These are phyloP conservation scores for Cephus spinipes DNA, from an alignment of 2,888 invertebrate genomes.

Conservation along the genomic window DNA sequence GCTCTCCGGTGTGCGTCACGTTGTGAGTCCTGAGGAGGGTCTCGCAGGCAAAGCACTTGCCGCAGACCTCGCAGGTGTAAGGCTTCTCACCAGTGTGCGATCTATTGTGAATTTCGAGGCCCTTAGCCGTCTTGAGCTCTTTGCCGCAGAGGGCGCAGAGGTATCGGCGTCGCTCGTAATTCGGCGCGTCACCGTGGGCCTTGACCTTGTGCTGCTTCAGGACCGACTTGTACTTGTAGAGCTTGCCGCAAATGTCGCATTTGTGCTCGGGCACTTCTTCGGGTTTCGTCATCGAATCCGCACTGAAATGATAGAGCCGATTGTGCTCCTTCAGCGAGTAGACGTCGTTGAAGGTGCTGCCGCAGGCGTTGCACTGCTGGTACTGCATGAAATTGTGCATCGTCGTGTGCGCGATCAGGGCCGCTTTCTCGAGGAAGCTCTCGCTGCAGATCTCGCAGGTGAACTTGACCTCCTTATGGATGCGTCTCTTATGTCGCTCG, in stretches of 20 bases:
- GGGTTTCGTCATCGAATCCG: slow-evolving; percentile 6
- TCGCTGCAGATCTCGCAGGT: slow-evolving; percentile 50
- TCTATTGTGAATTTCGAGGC: slow-evolving; percentile 55
- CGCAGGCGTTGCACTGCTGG: slow-evolving; percentile 49
- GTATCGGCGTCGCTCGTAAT: slow-evolving; percentile 47
- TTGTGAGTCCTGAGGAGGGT: slow-evolving; percentile 69
- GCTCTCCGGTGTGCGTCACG: slow-evolving; percentile 70
- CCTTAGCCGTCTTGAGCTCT: slow-evolving; percentile 55
- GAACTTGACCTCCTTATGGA: slow-evolving; percentile 37
- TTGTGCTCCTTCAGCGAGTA: slow-evolving; percentile 49
- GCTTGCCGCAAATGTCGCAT: slow-evolving; percentile 45
- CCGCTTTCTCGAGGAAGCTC: slow-evolving; percentile 39
- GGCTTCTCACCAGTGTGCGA: slow-evolving; percentile 59
- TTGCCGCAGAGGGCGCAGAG: slow-evolving; percentile 55
- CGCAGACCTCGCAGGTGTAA: slow-evolving; percentile 52
- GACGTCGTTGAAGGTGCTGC: slow-evolving; percentile 46
- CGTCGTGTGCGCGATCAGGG: slow-evolving; percentile 40
- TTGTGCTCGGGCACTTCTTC: slow-evolving; percentile 35
- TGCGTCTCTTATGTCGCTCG: slow-evolving; percentile 45
- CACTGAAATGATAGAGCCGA: slow-evolving; percentile 22
- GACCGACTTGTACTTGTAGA: slow-evolving; percentile 49
- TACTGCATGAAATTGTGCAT: slow-evolving; percentile 47
- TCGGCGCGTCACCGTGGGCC: slow-evolving; percentile 37
- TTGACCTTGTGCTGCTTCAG: slow-evolving; percentile 51
- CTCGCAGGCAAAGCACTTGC: slow-evolving; percentile 55